phyloP scores from a whole-genome alignment of 2,888 invertebrate genomes.

The Itoplectis maculator region DNA sequence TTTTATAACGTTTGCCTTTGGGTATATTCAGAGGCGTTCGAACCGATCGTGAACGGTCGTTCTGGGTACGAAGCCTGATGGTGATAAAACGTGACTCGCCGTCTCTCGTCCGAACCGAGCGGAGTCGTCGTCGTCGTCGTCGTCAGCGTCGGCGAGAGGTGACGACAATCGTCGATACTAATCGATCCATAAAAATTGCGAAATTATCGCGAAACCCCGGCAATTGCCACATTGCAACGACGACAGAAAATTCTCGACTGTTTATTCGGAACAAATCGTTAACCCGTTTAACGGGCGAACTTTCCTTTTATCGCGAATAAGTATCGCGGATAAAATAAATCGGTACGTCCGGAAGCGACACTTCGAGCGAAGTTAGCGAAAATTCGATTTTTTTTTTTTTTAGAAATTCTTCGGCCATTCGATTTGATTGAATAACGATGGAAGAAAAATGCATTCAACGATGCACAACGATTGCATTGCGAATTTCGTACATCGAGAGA shows the following conservation, averaged over 20 bases:
- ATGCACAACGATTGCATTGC: slow-evolving; percentile 37
- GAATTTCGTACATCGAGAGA: neutral
- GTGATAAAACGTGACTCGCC: slow-evolving; percentile 41
- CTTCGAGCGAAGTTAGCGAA: neutral
- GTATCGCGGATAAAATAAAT: slow-evolving; percentile 9
- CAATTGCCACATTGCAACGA: neutral
- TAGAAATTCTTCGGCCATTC: neutral
- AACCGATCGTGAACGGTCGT: slow-evolving; percentile 11
- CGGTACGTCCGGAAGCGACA: slow-evolving; percentile 14
- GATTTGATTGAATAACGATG: slow-evolving; percentile 49
- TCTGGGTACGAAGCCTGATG: slow-evolving; percentile 39
- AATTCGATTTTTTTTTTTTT: slow-evolving; percentile 12
- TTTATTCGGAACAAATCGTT: slow-evolving; percentile 54
- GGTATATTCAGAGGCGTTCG: no score
- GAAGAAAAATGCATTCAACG: slow-evolving; percentile 49
- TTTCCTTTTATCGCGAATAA: slow-evolving; percentile 21
- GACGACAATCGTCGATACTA: slow-evolving; percentile 33
- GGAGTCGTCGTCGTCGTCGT: neutral
- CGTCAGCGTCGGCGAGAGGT: neutral
- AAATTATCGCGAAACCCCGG: slow-evolving; percentile 20
- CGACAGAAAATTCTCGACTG: neutral
- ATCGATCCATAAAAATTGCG: slow-evolving; percentile 46
- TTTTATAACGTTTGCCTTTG: neutral
- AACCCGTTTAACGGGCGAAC: slow-evolving; percentile 2
- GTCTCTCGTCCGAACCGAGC: neutral